Evolutionary conservation across 1,140 invertebrate genomes (phyloP).

Genomic region (Zaprionus vittiger): DNA sequence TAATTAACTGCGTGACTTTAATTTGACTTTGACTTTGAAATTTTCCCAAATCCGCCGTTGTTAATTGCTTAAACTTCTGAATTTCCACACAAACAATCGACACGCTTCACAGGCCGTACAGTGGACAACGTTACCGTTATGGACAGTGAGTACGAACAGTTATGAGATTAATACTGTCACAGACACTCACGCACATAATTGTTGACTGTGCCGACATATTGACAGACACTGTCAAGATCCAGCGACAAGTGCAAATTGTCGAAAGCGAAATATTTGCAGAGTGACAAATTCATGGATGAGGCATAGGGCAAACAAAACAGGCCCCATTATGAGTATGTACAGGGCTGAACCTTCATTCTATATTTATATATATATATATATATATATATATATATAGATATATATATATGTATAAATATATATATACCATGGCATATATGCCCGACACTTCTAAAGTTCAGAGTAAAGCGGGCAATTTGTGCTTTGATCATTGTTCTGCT

Average conservation of each 20-base stretch:
- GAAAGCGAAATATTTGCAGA: neutral
- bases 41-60: conserved; percentile 23
- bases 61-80: conserved; percentile 53
- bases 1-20: conserved; percentile 73
- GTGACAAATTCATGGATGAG: neutral
- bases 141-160: conserved; percentile 54
- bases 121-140: conserved; percentile 42
- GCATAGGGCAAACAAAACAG: neutral
- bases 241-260: neutral
- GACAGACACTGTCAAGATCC: neutral
- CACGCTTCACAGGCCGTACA: conserved; percentile 13
- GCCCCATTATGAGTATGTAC: neutral
- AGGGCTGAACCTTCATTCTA: neutral
- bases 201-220: neutral
- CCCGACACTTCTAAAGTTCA: neutral
- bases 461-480: neutral
- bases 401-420: neutral
- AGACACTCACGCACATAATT: neutral
- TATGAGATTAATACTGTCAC: neutral
- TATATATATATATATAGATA: neutral
- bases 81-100: conserved; percentile 32
- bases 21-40: conserved; percentile 78
- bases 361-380: neutral
- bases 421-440: neutral
- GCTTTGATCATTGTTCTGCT: neutral